Evolutionary conservation across 2,797 vertebrate genomes (phyloP).

Genomic region (Danio albolineatus): DNA sequence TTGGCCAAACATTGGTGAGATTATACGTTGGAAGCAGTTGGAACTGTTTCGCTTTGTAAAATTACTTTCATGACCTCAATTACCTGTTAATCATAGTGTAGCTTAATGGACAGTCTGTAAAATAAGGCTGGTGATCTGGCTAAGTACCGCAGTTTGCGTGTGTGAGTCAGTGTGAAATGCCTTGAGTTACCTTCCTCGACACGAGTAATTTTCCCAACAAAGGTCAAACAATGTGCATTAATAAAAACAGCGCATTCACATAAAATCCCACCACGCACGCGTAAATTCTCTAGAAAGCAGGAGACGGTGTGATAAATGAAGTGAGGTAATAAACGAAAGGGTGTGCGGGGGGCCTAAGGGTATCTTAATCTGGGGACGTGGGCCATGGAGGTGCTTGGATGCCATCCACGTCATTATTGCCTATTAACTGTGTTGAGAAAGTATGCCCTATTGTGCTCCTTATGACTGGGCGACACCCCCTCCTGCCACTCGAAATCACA

Average conservation of each 20-base stretch:
- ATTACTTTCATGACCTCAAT: conserved; percentile 48
- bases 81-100: conserved; percentile 49
- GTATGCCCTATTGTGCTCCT: conserved; percentile 81
- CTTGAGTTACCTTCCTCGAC: conserved; percentile 26
- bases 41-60: conserved; percentile 47
- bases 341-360: conserved; percentile 51
- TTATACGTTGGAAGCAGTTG: conserved; percentile 65
- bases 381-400: conserved; percentile 74
- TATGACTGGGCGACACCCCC: conserved; percentile 78
- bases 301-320: conserved; percentile 68
- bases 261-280: conserved; percentile 57
- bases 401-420: conserved; percentile 81
- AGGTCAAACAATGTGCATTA: conserved; percentile 35
- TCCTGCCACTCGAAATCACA: conserved; percentile 81
- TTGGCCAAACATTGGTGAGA: conserved; percentile 76
- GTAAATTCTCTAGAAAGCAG: conserved; percentile 64
- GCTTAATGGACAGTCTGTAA: conserved; percentile 34
- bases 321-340: conserved; percentile 69
- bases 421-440: conserved; percentile 80
- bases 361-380: conserved; percentile 76
- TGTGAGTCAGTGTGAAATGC: background rate
- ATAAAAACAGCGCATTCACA: conserved; percentile 48
- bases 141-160: background rate
- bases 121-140: conserved; percentile 22
- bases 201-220: conserved; percentile 39